These are phyloP conservation scores for Poeciliopsis occidentalis DNA, from an alignment of 2,113 vertebrate genomes.

Conservation along the genomic window DNA sequence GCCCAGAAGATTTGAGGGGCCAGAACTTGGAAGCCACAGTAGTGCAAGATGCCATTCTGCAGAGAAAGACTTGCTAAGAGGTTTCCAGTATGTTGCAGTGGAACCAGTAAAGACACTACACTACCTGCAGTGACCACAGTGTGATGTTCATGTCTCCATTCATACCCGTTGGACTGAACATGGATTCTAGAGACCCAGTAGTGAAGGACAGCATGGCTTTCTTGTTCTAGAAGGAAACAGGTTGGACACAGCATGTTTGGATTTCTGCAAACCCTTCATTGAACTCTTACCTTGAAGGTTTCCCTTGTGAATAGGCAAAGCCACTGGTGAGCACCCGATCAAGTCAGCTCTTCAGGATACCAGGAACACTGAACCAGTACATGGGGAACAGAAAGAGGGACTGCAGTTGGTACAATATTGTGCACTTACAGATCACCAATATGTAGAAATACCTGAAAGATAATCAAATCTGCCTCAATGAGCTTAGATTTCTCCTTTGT, in stretches of 20 bases:
- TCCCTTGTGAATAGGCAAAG: constrained; percentile 77
- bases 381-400: constrained; percentile 78
- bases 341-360: constrained; percentile 87
- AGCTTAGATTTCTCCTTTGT: constrained; percentile 81
- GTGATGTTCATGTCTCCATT: constrained; percentile 83
- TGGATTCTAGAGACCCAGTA: constrained; percentile 79
- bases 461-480: constrained; percentile 81
- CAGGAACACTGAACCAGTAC: constrained; percentile 85
- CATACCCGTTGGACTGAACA: constrained; percentile 81
- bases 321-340: constrained; percentile 78
- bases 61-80: neutral
- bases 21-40: constrained; percentile 87
- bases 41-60: constrained; percentile 82
- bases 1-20: constrained; percentile 84
- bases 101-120: too few relatives aligned
- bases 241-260: neutral
- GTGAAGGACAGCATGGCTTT: constrained; percentile 86
- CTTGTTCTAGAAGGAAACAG: constrained; percentile 76
- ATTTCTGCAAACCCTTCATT: neutral
- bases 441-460: constrained; percentile 83
- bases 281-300: constrained; percentile 76
- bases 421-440: too few relatives aligned
- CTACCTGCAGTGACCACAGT: constrained; percentile 70
- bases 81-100: too few relatives aligned
- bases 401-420: constrained; percentile 6